Evolutionary conservation across 2,888 invertebrate species (phyloP), one percentile per base, ranked within the genome.

Genomic region (Scaptomyza reducta): DNA sequence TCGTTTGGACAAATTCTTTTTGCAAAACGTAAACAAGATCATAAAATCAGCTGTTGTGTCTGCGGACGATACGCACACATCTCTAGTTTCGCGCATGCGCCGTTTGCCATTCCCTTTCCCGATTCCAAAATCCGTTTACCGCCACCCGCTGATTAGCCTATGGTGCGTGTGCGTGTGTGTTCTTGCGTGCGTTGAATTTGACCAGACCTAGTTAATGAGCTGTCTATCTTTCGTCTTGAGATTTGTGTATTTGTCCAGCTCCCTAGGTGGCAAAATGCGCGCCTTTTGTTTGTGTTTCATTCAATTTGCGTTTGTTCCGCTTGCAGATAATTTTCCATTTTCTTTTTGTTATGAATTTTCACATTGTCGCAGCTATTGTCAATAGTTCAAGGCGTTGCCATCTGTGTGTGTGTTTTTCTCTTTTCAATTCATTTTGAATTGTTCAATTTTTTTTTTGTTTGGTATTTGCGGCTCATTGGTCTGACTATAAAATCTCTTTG

Each of bases 1-100:
- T 70, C 45, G 25, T 31, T 14, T 9, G 25, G 46, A 57, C 41
- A 29, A 61, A 49, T 38, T 55, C 33, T 35, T 67, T 65, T 80
- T 70, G 82, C 87, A 83, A 82, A 86, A 84, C 70, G 49, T 68
- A 70, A 87, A 82, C 84, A 83, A 77, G 35, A 47, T 44, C 78
- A 67, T 87, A 82, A 83, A 86, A 62, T 70, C 53, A 47, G 25
- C 45, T 55, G 51, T 45, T 35, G 47, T 40, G 59, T 71, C 68
- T 69, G 68, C 57, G 47, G 57, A 31, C 61, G 41, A 18, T 13
- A 18, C 27, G n/a, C 13, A 35, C 7, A 16, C 22, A 16, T 11
- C 13, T 45, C n/a, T 10, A 11, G 27, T 13, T 62, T 58, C 76
- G 65, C 77, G 69, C 75, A 74, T 65, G 68, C 62, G 59, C 63